These are phyloP conservation scores for Propithecus perrieri DNA, from an alignment of 2,797 vertebrate species.

Conservation along the genomic window DNA sequence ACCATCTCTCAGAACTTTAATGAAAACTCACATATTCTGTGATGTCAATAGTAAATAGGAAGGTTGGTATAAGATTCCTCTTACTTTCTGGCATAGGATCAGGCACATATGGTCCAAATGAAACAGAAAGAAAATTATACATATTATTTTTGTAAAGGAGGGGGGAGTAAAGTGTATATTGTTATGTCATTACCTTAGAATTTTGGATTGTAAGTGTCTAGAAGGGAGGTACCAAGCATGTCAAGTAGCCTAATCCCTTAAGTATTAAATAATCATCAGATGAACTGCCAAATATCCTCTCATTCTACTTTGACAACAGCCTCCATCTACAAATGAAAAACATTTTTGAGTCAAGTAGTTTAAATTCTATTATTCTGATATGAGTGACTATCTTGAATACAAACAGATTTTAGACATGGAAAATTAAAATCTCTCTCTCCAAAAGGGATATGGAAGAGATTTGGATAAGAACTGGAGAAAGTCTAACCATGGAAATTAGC, in stretches of 20 bases:
- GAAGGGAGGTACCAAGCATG: constrained; percentile 68
- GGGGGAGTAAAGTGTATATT: constrained; percentile 7
- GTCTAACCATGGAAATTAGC: constrained; percentile 34
- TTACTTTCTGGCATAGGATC: constrained; percentile 40
- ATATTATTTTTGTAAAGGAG: not conserved
- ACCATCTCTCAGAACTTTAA: constrained; percentile 30
- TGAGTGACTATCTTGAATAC: constrained; percentile 71
- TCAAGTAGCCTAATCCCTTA: constrained; percentile 77
- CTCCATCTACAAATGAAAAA: constrained; percentile 71
- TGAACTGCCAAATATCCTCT: constrained; percentile 57
- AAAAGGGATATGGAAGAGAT: constrained; percentile 65
- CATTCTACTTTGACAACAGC: constrained; percentile 59
- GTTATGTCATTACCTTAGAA: constrained; percentile 69
- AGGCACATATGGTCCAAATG: constrained; percentile 59
- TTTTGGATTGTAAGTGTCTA: constrained; percentile 59
- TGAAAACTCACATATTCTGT: constrained; percentile 30
- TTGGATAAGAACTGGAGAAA: constrained; percentile 55
- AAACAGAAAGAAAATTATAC: constrained; percentile 64
- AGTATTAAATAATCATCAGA: constrained; percentile 73
- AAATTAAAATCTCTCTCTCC: constrained; percentile 59
- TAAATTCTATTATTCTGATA: constrained; percentile 71
- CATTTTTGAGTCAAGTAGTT: constrained; percentile 66
- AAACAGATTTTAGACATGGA: constrained; percentile 72
- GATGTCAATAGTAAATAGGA: constrained; percentile 52
- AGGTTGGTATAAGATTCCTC: constrained; percentile 42